These are phyloP conservation scores for Coccyzus lansbergi DNA, from an alignment of 2,797 vertebrate species.

Conservation along the genomic window DNA sequence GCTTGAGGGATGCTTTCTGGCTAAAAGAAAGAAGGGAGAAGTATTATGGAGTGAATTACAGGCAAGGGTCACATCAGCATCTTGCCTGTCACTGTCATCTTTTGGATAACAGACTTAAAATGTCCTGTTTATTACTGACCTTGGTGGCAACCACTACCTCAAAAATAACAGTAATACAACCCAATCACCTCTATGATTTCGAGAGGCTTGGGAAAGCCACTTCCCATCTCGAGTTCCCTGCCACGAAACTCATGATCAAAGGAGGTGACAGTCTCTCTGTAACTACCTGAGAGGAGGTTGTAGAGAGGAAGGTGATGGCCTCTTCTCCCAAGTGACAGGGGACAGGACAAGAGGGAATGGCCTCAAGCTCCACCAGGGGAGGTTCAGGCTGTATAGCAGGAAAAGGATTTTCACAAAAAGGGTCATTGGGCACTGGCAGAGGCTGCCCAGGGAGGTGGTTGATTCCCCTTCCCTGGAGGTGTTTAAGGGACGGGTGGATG, in stretches of 20 bases:
- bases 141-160: background rate
- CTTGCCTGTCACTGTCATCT: background rate
- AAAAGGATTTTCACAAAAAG: too few species aligned
- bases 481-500: too few species aligned
- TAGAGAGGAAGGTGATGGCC: too few species aligned
- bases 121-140: background rate
- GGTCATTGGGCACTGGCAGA: too few species aligned
- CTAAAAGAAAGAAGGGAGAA: constrained; percentile 68
- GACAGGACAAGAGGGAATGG: too few species aligned
- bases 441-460: too few species aligned
- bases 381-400: too few species aligned
- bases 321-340: too few species aligned
- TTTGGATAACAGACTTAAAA: background rate
- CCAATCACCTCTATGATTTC: background rate
- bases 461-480: too few species aligned
- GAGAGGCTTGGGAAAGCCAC: background rate
- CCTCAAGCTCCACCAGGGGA: too few species aligned
- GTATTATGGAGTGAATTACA: background rate
- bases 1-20: constrained; percentile 65
- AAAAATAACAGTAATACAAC: background rate
- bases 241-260: background rate
- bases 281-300: too few species aligned
- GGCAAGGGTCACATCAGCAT: rapidly evolving
- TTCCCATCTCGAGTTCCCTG: background rate
- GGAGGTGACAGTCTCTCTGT: too few species aligned